Conservation (phyloP, 2,113 vertebrate species). For the Panthera uncia region DNA sequence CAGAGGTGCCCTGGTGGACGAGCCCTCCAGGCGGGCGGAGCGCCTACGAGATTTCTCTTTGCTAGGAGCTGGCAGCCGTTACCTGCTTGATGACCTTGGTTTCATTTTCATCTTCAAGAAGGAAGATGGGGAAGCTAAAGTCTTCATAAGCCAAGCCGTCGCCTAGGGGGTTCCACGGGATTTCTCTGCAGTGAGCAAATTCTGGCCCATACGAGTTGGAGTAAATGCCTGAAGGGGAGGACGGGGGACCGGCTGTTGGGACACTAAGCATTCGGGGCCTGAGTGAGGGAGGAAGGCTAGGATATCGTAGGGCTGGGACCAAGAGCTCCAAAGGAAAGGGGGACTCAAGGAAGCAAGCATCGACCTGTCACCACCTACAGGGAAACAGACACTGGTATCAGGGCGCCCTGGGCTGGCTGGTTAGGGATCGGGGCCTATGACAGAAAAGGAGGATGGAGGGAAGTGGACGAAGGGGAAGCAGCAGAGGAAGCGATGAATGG, state of each 20-base stretch:
- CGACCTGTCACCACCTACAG: neutral
- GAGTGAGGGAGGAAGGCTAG: neutral
- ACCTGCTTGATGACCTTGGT: slow-evolving; percentile 93
- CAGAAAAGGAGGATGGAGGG: neutral
- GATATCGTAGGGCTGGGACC: neutral
- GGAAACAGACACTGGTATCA: neutral
- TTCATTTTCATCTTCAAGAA: slow-evolving; percentile 92
- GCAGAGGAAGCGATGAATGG: neutral
- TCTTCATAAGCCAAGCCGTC: slow-evolving; percentile 92
- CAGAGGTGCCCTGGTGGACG: neutral
- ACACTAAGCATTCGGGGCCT: neutral
- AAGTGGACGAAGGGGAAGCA: neutral
- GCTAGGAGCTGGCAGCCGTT: neutral
- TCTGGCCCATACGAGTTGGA: slow-evolving; percentile 86
- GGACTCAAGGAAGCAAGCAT: neutral
- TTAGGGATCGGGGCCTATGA: neutral
- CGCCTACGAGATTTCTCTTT: neutral
- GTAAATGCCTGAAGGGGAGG: slow-evolving; percentile 88
- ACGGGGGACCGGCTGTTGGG: neutral
- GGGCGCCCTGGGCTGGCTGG: neutral
- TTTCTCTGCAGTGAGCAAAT: slow-evolving; percentile 88
- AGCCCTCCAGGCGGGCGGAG: neutral
- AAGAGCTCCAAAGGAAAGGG: neutral
- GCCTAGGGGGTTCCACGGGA: slow-evolving; percentile 90
- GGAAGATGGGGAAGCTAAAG: slow-evolving; percentile 95